Evolutionary conservation across 2,797 vertebrate genomes (phyloP).

Genomic region (Danio aesculapii): DNA sequence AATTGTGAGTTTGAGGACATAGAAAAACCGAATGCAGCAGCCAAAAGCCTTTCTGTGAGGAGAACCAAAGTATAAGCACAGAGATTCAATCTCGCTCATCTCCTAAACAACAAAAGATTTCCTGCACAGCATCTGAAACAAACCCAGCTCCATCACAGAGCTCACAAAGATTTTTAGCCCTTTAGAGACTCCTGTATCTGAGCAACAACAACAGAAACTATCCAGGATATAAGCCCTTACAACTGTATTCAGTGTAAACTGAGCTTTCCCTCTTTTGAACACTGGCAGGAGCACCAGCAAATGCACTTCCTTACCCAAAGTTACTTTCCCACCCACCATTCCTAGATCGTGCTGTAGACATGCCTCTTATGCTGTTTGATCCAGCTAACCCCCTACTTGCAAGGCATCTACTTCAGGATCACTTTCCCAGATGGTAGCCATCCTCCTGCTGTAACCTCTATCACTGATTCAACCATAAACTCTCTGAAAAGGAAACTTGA

Average conservation of each 20-base stretch:
- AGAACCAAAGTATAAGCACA: constrained; percentile 74
- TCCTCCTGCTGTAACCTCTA: constrained; percentile 81
- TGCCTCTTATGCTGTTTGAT: constrained; percentile 98
- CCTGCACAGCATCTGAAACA: constrained; percentile 76
- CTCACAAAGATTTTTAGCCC: constrained; percentile 82
- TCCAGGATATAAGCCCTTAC: constrained; percentile 90
- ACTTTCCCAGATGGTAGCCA: constrained; percentile 89
- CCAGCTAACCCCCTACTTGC: constrained; percentile 93
- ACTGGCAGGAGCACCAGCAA: constrained; percentile 99
- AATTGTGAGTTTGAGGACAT: constrained; percentile 79
- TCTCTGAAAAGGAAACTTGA: constrained; percentile 91
- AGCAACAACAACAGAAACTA: constrained; percentile 74
- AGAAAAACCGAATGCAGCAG: constrained; percentile 67
- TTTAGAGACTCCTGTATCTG: constrained; percentile 67
- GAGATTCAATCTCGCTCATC: constrained; percentile 61
- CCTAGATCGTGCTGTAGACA: constrained; percentile 88
- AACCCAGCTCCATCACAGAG: constrained; percentile 82
- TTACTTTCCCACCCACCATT: constrained; percentile 95
- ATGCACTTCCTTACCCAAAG: constrained; percentile 96
- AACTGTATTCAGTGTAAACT: constrained; percentile 96
- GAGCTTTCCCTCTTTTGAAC: constrained; percentile 93
- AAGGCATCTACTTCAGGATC: constrained; percentile 94
- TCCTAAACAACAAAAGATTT: constrained; percentile 74
- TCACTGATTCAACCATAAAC: constrained; percentile 87
- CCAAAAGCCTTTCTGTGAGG: constrained; percentile 72